Evolutionary conservation across 2,888 invertebrate genomes (phyloP), one percentile per base, ranked within the genome.

Genomic region (Laspeyria flexula): DNA sequence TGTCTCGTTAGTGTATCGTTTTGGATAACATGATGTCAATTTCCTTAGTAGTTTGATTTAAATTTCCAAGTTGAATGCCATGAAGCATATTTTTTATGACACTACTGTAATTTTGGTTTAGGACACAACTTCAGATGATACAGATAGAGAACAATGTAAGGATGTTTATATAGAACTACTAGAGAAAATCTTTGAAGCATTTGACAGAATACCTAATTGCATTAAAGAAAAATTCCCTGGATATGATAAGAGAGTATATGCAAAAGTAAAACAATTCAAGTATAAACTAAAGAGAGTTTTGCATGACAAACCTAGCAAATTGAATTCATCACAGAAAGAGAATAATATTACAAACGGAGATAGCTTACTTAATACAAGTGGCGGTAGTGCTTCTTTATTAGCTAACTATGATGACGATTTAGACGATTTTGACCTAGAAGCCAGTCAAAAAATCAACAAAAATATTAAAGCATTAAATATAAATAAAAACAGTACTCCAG

Each of bases 191-290:
- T 93, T 91, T 55, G 83, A 83, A 15, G 94, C 95, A 0, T 93
- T 96, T 60, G 94, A 94, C 63, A 93, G 93, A 82, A 94, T 96
- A 64, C 95, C 95, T 0, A 83, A 93, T 10, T 86, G 92, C 56
- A 92, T 94, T 31, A 93, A 95, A 58, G 90, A 93, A 62, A 90
- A 93, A 57, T 93, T 95, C 43, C 94, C 94, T 1, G 94, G 94
- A 0, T 95, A 95, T 72, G 92, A 95, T 62, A 79, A 81, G 13
- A 87, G 83, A 33, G 90, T 91, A 5, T 95, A 93, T 71, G 80
- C 89, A 0, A 93, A 93, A 74, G 80, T 95, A 5, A 94, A 94
- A 83, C 84, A 88, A 29, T 77, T 94, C 35, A 90, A 94, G 51
- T 92, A 92, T 60, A 94, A 94, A 73, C 83, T 95, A 3, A 95